Evolutionary conservation across 2,797 vertebrate genomes (phyloP), one percentile per base, ranked within the genome.

Genomic region (Nasua narica): DNA sequence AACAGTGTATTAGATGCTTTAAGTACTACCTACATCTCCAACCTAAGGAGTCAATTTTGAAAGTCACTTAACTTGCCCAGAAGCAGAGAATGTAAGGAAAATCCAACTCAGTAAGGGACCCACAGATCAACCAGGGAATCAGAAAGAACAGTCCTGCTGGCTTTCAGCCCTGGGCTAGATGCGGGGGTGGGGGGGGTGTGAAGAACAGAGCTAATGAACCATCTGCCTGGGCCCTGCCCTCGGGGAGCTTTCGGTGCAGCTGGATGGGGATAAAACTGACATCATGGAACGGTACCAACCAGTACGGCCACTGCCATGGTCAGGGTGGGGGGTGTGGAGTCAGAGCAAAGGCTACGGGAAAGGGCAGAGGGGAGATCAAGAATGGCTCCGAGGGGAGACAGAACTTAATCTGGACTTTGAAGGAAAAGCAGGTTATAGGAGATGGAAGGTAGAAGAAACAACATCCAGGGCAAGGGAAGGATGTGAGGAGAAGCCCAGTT

Each of bases 1-100:
- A 95, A 92, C 46, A 67, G 62, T 6, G 4, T 27, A 52, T 77
- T 29, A 62, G 81, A 50, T 60, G n/a, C 5, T 87, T 84, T 60
- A 18, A 83, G 54, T 43, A 70, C 23, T 16, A 46, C 72, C 32
- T 9, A 27, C 4, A 37, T 35, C 67, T 48, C 43, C 25, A 43
- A 43, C n/a, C 76, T 72, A 4, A 74, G 65, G 25, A 81, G 19
- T n/a, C 56, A 48, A n/a, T 13, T 83, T 60, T 50, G 23, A 67
- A 97, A 89, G 76, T 62, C 69, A 7, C 4, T 40, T 77, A 48
- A 78, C 27, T 54, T 74, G 35, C 62, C 78, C 43, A 54, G 40
- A 69, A 60, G n/a, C 23, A 58, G 40, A 87, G 37, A 35, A 23
- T 2, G 8, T 3, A 37, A 3, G n/a, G 69, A 43, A 91, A 95